A percentile compares a stretch with the other conserved stretches of the same genome.
Evolutionary conservation across 1,140 invertebrate species (phyloP).

Genomic region (Cepaea nemoralis): DNA sequence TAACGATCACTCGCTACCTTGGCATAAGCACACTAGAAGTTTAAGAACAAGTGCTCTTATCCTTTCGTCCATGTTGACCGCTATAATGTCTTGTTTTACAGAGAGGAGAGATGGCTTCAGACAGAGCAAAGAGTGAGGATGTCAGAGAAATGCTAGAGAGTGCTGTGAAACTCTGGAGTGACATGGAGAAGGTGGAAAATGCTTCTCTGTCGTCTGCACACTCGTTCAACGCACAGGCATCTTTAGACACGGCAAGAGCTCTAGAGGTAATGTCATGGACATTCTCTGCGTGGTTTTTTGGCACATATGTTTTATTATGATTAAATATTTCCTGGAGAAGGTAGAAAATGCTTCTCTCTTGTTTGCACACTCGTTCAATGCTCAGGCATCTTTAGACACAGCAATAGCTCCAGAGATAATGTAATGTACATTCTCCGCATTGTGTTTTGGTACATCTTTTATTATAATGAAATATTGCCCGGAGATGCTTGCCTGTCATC

Average conservation of each 20-base stretch:
- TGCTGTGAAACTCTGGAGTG: constrained; percentile 45
- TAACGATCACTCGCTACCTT: no score
- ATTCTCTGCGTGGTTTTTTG: no score
- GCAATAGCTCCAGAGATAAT: constrained; percentile 33
- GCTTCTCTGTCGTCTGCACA: constrained; percentile 24
- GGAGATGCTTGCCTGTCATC: no score
- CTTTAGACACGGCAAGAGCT: constrained; percentile 37
- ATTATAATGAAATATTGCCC: no score
- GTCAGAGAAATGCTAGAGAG: constrained; percentile 62
- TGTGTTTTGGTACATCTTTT: no score
- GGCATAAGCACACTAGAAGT: no score
- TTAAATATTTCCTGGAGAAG: constrained; percentile 10
- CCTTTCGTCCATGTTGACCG: no score
- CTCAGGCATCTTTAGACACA: constrained; percentile 37
- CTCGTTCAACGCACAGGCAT: constrained; percentile 34
- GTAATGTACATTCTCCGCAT: no score
- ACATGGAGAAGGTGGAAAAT: constrained; percentile 16
- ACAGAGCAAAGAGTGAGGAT: constrained; percentile 51
- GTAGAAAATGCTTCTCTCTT: constrained; percentile 1
- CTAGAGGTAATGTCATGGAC: constrained; percentile 31
- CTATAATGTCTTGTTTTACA: constrained; percentile 42
- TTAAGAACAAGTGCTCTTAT: no score
- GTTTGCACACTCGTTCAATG: constrained; percentile 31
- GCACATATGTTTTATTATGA: no score
- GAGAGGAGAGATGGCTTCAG: constrained; percentile 60